phyloP scores from a whole-genome alignment of 2,888 invertebrate species.

The Lapara coniferarum region DNA sequence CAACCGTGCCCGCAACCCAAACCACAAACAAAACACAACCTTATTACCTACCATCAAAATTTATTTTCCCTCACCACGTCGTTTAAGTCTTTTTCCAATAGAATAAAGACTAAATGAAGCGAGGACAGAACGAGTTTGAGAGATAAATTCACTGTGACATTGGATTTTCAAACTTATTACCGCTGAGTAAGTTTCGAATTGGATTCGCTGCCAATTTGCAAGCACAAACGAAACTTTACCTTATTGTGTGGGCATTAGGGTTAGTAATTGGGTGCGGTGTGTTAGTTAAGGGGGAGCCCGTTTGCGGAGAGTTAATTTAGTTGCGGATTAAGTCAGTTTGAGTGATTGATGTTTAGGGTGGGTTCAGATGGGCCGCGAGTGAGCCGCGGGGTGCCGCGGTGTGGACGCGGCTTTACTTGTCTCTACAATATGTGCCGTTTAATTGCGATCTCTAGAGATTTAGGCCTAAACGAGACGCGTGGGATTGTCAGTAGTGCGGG shows the following conservation, averaged over 20 bases:
- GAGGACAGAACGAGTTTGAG: constrained; percentile 70
- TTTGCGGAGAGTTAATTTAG: constrained; percentile 79
- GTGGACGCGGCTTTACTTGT: constrained; percentile 27
- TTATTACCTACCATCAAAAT: constrained; percentile 38
- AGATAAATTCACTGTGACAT: constrained; percentile 53
- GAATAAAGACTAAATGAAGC: constrained; percentile 57
- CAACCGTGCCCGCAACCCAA: constrained; percentile 40
- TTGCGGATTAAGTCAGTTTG: constrained; percentile 78
- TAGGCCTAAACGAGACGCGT: not conserved
- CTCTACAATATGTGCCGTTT: constrained; percentile 16
- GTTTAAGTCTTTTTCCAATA: constrained; percentile 46
- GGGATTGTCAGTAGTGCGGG: not conserved
- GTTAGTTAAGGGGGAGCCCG: constrained; percentile 61
- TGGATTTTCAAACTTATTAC: constrained; percentile 55
- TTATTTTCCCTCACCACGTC: constrained; percentile 34
- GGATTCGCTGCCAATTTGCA: constrained; percentile 29
- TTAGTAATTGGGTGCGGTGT: constrained; percentile 44
- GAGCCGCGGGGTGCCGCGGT: constrained; percentile 49
- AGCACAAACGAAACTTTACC: constrained; percentile 42
- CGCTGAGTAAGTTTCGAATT: constrained; percentile 43
- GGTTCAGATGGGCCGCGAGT: constrained; percentile 56
- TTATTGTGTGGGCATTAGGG: constrained; percentile 45
- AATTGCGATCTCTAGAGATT: constrained; percentile 19
- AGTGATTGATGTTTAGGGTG: constrained; percentile 79
- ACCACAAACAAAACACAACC: constrained; percentile 37